Conservation (phyloP, 1,140 invertebrate genomes). For the Drosophila takahashii region DNA sequence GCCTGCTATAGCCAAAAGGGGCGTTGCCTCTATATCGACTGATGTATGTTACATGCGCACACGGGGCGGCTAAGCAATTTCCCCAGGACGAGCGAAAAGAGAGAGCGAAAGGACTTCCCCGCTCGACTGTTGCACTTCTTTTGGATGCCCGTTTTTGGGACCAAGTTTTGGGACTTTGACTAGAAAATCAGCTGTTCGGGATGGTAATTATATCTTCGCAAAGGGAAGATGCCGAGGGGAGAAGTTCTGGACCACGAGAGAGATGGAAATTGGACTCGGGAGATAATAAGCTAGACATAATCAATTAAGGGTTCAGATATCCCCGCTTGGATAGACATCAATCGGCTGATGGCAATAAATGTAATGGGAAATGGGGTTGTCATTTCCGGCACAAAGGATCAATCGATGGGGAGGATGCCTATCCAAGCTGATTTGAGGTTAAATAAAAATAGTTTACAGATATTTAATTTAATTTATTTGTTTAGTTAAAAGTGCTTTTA, state of each 20-base stretch:
- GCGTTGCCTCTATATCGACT: slow-evolving; percentile 38
- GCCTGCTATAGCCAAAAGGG: slow-evolving; percentile 12
- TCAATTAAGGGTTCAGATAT: slow-evolving; percentile 28
- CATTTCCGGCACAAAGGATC: slow-evolving; percentile 1
- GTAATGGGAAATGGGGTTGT: not conserved
- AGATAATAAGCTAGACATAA: slow-evolving; percentile 31
- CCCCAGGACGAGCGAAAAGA: slow-evolving; percentile 35
- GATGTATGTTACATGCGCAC: slow-evolving; percentile 59
- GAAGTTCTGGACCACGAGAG: not conserved
- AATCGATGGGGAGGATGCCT: not conserved
- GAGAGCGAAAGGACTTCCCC: slow-evolving; percentile 46
- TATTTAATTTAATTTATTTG: no score
- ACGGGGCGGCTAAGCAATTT: slow-evolving; percentile 51
- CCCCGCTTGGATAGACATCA: slow-evolving; percentile 6
- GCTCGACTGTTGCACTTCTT: slow-evolving; percentile 61
- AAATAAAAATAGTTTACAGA: not conserved
- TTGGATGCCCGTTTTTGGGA: slow-evolving; percentile 22
- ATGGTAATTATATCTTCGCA: slow-evolving; percentile 23
- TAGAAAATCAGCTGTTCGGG: slow-evolving; percentile 62
- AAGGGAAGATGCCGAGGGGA: not conserved
- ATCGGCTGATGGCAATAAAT: not conserved
- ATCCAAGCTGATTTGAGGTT: not conserved
- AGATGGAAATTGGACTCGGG: slow-evolving; percentile 26
- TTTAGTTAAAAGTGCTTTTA: no score
- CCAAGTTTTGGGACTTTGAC: slow-evolving; percentile 17